A percentile compares a stretch with the other conserved stretches of the same genome.
Conservation (phyloP, 2,113 vertebrate genomes). For the Isurus oxyrinchus region DNA sequence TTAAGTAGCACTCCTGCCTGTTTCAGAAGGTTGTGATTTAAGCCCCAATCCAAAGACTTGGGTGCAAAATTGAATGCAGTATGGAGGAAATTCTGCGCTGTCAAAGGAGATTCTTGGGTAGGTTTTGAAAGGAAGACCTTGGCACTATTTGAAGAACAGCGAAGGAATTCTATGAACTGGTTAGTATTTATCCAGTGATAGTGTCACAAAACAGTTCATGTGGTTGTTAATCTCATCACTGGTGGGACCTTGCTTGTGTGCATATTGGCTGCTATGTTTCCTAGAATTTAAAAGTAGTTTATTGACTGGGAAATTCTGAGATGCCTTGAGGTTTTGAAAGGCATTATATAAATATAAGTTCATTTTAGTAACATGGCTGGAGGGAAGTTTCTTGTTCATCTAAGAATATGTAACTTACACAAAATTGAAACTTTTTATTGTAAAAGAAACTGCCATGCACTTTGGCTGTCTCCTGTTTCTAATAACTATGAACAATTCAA, state of each 20-base stretch:
- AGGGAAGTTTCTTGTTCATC: background rate
- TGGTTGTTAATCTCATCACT: too few relatives aligned
- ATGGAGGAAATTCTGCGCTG: too few relatives aligned
- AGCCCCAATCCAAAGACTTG: background rate
- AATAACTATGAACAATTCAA: background rate
- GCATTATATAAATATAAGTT: background rate
- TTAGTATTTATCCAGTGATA: too few relatives aligned
- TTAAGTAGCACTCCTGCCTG: background rate
- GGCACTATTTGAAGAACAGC: too few relatives aligned
- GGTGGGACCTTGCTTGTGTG: too few relatives aligned
- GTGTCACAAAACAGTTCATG: too few relatives aligned
- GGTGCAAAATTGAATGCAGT: too few relatives aligned
- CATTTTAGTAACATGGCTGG: background rate
- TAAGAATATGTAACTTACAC: background rate
- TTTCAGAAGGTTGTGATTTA: background rate
- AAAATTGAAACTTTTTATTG: background rate
- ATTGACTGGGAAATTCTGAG: background rate
- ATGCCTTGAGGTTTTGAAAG: background rate
- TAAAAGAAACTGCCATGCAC: background rate
- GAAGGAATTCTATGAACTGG: too few relatives aligned
- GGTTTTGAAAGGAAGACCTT: too few relatives aligned
- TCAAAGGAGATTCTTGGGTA: too few relatives aligned
- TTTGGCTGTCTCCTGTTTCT: background rate
- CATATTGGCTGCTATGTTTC: too few relatives aligned
- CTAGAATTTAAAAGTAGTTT: too few relatives aligned